Base-by-base conservation (phyloP, 2,888 invertebrate species). In the Pyrocoelia pectoralis region DNA sequence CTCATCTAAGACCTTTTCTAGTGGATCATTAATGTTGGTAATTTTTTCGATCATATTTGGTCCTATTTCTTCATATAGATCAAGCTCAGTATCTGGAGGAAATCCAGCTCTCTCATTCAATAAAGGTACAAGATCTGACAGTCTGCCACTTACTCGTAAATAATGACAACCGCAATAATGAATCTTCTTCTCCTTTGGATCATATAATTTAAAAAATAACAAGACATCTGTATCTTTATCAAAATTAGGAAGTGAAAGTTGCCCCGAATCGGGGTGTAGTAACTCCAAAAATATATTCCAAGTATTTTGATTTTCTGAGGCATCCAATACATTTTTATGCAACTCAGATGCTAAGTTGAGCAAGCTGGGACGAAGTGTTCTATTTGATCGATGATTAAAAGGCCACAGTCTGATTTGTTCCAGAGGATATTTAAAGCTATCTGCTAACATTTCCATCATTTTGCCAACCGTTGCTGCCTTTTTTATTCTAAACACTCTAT, bases 161-260 rank as follows among this genome's bases (percentile, higher is more conserved):
- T 91, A 90, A 68, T 92, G 91, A 81, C 97, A 97, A n/a, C 98
- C 98, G 80, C 95, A 94, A 81, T 97, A 98, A 74, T 95, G 94
- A 69, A 98, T 91, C 68, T 92, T 90, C 83, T 95, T 94, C 78
- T 92, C 91, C 75, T 92, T 91, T 0, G 97, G 95, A 81, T 98
- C 96, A 80, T 98, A 99, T 83, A 94, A 88, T 84, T 97, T 97
- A 82, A 97, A 92, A 84, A 97, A 97, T 56, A 97, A 82, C 51
- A 97, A 86, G n/a, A 97, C 93, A 79, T 98, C 97, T 58, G 91
- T 91, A 75, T 96, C 76, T 80, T 94, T 95, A 81, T 98, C 96
- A 80, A 97, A 98, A 40, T 88, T 84, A 8, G 94, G 93, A 65
- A 98, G 83, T 1, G 88, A 82, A 29, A 86, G 86, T 63, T 89